Evolutionary conservation across 2,113 vertebrate species (phyloP), one percentile per base, ranked within the genome.

Genomic region (Festucalex cinctus): DNA sequence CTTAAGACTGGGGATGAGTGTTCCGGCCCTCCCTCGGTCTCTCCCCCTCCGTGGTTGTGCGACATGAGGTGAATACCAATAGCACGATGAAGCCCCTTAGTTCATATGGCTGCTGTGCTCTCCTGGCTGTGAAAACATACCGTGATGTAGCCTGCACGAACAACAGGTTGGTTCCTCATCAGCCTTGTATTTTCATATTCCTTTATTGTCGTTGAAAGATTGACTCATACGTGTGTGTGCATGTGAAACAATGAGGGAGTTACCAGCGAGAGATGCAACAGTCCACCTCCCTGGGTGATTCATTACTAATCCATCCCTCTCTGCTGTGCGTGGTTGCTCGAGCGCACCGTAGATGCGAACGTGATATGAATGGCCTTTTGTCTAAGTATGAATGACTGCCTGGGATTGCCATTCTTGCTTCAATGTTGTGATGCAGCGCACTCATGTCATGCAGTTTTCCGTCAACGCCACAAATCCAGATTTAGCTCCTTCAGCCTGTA

Each of bases 281-380:
- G 86, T 78, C 84, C 87, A 71, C 82, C 82, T 84, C 81, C 81
- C 83, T 9, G 73, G 76, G 78, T 86, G 86, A 88, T 88, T 87
- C 86, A 85, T 86, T 85, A 74, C 81, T 77, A 83, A 81, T 79
- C 84, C 84, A 76, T 81, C 77, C 81, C 71, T 79, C 76, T 69
- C 83, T 74, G 87, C 83, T 66, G 83, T 77, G 82, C 89, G 85
- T 88, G 88, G 86, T 83, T 71, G 70, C 84, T 85, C 80, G n/a
- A 63, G 86, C 83, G 77, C 82, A 73, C 80, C 78, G 75, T 87
- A 81, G 85, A 76, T 70, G 70, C 81, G 81, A 85, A 88, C 81
- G 80, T 88, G 86, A 90, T 85, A 76, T 88, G 86, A 89, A 89
- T 89, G 88, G 79, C 78, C 78, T 86, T 87, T 84, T 78, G 84